phyloP scores from a whole-genome alignment of 2,888 invertebrate genomes.

The Antheraea yamamai region DNA sequence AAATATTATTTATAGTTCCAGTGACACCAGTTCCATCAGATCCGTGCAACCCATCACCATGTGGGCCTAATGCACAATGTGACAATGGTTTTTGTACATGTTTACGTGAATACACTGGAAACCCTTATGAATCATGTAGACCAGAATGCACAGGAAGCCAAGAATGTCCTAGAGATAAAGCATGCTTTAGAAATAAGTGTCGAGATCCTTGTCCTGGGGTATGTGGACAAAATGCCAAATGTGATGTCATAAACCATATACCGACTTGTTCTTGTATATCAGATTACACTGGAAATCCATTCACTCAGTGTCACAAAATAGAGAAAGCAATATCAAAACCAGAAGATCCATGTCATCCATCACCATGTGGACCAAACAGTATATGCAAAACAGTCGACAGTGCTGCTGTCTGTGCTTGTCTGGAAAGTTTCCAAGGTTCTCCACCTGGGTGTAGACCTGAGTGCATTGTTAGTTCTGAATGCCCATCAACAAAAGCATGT shows the following conservation, averaged over 20 bases:
- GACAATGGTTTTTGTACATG: slow-evolving; percentile 86
- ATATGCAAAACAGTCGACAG: slow-evolving; percentile 89
- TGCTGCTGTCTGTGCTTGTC: slow-evolving; percentile 90
- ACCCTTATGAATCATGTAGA: slow-evolving; percentile 86
- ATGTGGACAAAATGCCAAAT: slow-evolving; percentile 88
- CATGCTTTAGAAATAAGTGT: slow-evolving; percentile 88
- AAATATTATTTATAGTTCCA: slow-evolving; percentile 52
- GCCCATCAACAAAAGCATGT: slow-evolving; percentile 90
- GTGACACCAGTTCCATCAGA: slow-evolving; percentile 69
- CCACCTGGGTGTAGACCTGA: slow-evolving; percentile 92
- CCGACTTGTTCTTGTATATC: slow-evolving; percentile 86
- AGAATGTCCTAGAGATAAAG: slow-evolving; percentile 86
- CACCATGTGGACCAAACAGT: slow-evolving; percentile 90
- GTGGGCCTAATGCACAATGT: slow-evolving; percentile 88
- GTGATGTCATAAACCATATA: slow-evolving; percentile 88
- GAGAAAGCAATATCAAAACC: slow-evolving; percentile 49
- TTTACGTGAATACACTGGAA: slow-evolving; percentile 85
- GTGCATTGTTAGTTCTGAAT: slow-evolving; percentile 92
- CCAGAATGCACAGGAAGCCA: slow-evolving; percentile 88
- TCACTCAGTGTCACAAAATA: slow-evolving; percentile 76
- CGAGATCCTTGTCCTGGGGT: slow-evolving; percentile 88
- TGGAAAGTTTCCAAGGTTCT: slow-evolving; percentile 88
- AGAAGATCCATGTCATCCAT: slow-evolving; percentile 88
- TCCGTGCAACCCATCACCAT: slow-evolving; percentile 87
- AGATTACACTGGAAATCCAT: slow-evolving; percentile 89